These are phyloP conservation scores for Nemotelus nigrinus DNA, from an alignment of 2,888 invertebrate genomes.

Conservation along the genomic window DNA sequence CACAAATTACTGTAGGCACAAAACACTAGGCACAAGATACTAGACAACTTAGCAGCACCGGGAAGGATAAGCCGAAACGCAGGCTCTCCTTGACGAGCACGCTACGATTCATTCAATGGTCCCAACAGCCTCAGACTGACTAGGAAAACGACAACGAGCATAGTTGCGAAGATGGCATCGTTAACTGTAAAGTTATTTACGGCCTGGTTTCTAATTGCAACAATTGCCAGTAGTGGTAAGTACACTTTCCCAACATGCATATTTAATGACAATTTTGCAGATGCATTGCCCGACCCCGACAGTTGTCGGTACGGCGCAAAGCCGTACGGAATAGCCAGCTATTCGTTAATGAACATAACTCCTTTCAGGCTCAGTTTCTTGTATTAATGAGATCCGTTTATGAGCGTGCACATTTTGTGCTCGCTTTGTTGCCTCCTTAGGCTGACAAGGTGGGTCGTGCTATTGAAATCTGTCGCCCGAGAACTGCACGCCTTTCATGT, in stretches of 20 bases:
- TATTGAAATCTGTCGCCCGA: background rate
- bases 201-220: slow-evolving; percentile 33
- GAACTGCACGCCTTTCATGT: background rate
- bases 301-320: background rate
- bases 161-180: slow-evolving; percentile 22
- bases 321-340: background rate
- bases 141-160: background rate
- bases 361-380: background rate
- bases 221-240: slow-evolving; percentile 26
- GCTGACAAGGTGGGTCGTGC: too few relatives aligned
- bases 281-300: slow-evolving; percentile 1
- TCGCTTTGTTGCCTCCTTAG: too few relatives aligned
- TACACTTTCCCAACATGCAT: slow-evolving; percentile 6
- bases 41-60: background rate
- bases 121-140: background rate
- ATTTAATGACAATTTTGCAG: background rate
- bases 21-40: background rate
- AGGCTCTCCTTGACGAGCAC: background rate
- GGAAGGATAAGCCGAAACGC: background rate
- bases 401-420: background rate
- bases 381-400: slow-evolving; percentile 15
- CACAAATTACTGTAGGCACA: slow-evolving; percentile 10
- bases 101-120: slow-evolving; percentile 5
- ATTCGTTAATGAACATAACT: background rate
- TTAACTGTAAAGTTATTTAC: slow-evolving; percentile 18